Percentiles rank a stretch among this genome's conserved stretches.
These are phyloP conservation scores for Ramphastos sulfuratus DNA, from an alignment of 2,113 vertebrate genomes.

Conservation along the genomic window DNA sequence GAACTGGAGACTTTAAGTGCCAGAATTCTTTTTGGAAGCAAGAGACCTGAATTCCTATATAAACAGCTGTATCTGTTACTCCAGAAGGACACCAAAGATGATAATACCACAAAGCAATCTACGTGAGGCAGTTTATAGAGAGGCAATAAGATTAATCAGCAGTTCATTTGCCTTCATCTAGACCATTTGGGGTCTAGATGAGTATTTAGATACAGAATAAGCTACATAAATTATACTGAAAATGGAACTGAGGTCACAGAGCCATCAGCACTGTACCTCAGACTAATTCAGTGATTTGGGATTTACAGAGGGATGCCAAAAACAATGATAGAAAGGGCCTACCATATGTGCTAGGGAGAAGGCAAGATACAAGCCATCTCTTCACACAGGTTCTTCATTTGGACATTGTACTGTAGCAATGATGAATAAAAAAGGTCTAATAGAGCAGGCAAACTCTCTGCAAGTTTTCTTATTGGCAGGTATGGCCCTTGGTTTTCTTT, in stretches of 20 bases:
- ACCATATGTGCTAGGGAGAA: not conserved
- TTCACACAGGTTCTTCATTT: not conserved
- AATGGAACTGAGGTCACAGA: constrained; percentile 35
- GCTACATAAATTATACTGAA: constrained; percentile 54
- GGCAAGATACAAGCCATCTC: not conserved
- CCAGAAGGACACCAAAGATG: not conserved
- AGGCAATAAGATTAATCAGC: constrained; percentile 4
- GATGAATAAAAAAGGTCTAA: not conserved
- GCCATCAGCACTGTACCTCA: not conserved
- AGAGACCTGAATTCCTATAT: not conserved
- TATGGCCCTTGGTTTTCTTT: not conserved
- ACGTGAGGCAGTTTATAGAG: not conserved
- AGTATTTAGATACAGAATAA: constrained; percentile 25
- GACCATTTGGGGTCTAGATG: constrained; percentile 37
- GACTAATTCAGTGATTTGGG: not conserved
- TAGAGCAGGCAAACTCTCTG: not conserved
- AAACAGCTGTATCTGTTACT: not conserved
- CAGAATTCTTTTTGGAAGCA: not conserved
- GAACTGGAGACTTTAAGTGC: not conserved
- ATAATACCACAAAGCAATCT: not conserved
- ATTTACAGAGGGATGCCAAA: not conserved
- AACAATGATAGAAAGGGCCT: not conserved
- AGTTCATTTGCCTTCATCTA: not conserved
- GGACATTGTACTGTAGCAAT: not conserved
- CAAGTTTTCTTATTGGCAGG: not conserved